Evolutionary conservation across 2,888 invertebrate species (phyloP), one percentile per base, ranked within the genome.

Genomic region (Tromatobia lineatoria): DNA sequence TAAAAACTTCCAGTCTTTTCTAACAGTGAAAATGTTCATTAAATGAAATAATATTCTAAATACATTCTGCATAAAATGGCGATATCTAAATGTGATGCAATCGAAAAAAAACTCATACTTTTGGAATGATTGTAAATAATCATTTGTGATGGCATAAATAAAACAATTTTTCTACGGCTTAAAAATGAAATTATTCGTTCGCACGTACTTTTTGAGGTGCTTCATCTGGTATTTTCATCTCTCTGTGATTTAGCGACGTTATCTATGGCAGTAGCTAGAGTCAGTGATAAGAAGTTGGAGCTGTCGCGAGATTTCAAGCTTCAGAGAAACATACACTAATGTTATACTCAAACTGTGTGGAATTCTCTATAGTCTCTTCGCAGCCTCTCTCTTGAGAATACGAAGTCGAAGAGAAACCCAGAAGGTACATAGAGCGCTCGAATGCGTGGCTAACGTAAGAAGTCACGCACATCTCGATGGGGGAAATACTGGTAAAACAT

Each of bases 381-480:
- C 45, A 66, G 67, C 45, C 3, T 67, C 47, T 45, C 29, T 25
- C 45, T 8, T 23, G 42, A 47, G 67, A 13, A 38, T 38, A 38
- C 38, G 42, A 73, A 59, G 59, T 23, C 25, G 25, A 57, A 18
- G 23, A 23, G 20, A 59, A 59, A 23, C 59, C 23, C 59, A 45
- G 25, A 42, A 71, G 57, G 42, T 52, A 70, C 52, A 25, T 52
- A 70, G 4, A 8, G 29, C 59, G 45, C 42, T 73, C 59, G 45
- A 73, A 45, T 59, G 45, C 59, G 59, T 59, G 59, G 23, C 73
- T n/a, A 73, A 54, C 73, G 20, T 45, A 45, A 38, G 54, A 73
- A 73, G 73, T 73, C 59, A 73, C 73, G 73, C 45, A 45, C 25
- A 15, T 73, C 42, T 57, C 59, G 64, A 64, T 23, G 18, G 18